Evolutionary conservation across 2,113 vertebrate species (phyloP), one percentile per base, ranked within the genome.

Genomic region (Chlamydotis undulata): DNA sequence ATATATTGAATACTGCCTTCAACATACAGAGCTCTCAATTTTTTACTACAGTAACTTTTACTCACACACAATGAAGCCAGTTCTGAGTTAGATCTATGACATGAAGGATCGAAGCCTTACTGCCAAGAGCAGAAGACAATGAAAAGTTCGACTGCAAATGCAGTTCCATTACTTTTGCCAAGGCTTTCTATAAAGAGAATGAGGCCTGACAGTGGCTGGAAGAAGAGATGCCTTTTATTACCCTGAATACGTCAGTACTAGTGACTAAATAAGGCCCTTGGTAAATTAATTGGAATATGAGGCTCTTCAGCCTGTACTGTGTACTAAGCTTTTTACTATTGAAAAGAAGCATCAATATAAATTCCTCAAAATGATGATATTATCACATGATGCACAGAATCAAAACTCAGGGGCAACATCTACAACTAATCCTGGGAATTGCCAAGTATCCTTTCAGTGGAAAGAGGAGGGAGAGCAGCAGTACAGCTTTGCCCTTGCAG

Each of bases 11-110:
- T 15, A 35, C 12, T 67, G n/a, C n/a, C 47, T 59, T 45, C 59
- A 21, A 63, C 57, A 50, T 14, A 28, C 0, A 1, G 3, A 61
- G 14, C 15, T 53, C 5, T 1, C 5, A 1, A 1, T 5, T 52
- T 53, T 63, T 60, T 21, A 33, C 7, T 69, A 12, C 39, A 69
- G 13, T 37, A 75, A 45, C 21, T 75, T 74, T 24, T 18, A 33
- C 37, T 33, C n/a, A 49, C 49, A 37, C 11, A 13, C 29, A 56
- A 22, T 1, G 22, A 81, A 45, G 33, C 18, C 29, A 35, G 25
- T 15, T 71, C n/a, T 41, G 45, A 85, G 22, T 52, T 15, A 41
- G 28, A 37, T 8, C n/a, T n/a, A 25, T 29, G 37, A 57, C 81
- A 68, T 12, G 41, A 69, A 63, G 70, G 52, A 63, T 29, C 21